A percentile compares a stretch with the other conserved stretches of the same genome.
Conservation (phyloP, 2,888 invertebrate species). For the Deilephila porcellus region DNA sequence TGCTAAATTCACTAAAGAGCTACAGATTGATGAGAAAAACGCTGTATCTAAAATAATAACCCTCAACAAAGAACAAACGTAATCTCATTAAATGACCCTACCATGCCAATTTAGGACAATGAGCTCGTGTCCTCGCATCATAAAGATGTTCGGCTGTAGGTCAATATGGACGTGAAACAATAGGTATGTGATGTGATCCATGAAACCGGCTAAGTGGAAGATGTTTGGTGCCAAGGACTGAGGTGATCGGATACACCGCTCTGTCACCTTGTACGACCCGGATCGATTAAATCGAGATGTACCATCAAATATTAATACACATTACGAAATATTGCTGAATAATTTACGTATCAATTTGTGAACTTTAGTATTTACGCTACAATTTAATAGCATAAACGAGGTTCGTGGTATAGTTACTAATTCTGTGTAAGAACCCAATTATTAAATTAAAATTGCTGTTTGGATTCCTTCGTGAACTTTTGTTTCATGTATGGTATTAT, state of each 20-base stretch:
- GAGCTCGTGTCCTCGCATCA: constrained; percentile 43
- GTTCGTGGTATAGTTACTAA: neutral
- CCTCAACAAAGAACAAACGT: neutral
- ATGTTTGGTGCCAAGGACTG: constrained; percentile 75
- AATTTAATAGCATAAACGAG: neutral
- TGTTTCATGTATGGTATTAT: neutral
- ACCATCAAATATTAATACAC: constrained; percentile 6
- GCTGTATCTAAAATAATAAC: neutral
- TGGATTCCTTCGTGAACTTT: neutral
- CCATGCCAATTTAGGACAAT: constrained; percentile 29
- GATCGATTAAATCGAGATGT: constrained; percentile 53
- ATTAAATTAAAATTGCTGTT: neutral
- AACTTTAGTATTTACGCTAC: constrained; percentile 14
- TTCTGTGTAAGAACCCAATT: neutral
- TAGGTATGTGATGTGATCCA: constrained; percentile 70
- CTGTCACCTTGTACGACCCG: constrained; percentile 73
- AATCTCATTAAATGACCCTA: constrained; percentile 29
- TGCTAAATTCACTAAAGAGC: too few relatives aligned
- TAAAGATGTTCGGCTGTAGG: constrained; percentile 61
- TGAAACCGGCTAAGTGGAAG: constrained; percentile 52
- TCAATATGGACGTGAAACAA: constrained; percentile 58
- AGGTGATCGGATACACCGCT: constrained; percentile 67
- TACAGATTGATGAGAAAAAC: neutral
- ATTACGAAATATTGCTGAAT: constrained; percentile 8
- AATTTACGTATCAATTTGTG: neutral